These are phyloP conservation scores for Stegastes partitus DNA, from an alignment of 2,113 vertebrate species.

Conservation along the genomic window DNA sequence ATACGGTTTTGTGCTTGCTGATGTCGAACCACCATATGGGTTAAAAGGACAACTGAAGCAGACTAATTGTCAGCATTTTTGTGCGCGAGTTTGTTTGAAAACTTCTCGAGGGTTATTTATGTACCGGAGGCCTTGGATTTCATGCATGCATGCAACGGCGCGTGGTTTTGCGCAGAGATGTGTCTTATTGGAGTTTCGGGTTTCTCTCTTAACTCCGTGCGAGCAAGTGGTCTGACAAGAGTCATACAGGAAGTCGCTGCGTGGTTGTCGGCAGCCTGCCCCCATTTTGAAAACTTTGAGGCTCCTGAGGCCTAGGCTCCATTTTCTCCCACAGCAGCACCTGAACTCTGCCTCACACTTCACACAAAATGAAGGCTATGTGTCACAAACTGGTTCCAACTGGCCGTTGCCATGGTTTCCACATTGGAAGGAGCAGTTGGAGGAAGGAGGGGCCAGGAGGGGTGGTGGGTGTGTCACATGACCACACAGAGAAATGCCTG, in stretches of 20 bases:
- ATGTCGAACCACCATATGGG: not conserved
- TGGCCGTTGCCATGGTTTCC: constrained; percentile 93
- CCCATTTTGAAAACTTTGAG: constrained; percentile 78
- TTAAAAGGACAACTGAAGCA: not conserved
- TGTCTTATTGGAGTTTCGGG: constrained; percentile 47
- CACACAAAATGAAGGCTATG: constrained; percentile 91
- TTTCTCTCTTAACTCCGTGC: constrained; percentile 52
- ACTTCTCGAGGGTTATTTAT: constrained; percentile 11
- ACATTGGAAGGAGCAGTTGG: constrained; percentile 86
- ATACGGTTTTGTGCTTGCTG: constrained; percentile 1
- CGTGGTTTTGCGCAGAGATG: constrained; percentile 21
- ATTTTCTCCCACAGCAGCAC: constrained; percentile 89
- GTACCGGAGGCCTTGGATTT: not conserved
- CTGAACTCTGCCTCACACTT: constrained; percentile 89
- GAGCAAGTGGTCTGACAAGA: constrained; percentile 65
- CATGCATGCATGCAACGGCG: constrained; percentile 4
- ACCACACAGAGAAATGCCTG: constrained; percentile 86
- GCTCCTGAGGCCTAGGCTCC: constrained; percentile 80
- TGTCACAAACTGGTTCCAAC: constrained; percentile 92
- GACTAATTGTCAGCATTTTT: constrained; percentile 9
- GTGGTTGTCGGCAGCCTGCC: constrained; percentile 65
- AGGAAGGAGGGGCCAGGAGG: constrained; percentile 78
- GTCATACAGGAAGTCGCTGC: constrained; percentile 79
- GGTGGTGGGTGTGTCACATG: constrained; percentile 87
- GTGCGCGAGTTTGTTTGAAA: constrained; percentile 25